phyloP scores from a whole-genome alignment of 2,888 invertebrate genomes.

The Cepaea hortensis region DNA sequence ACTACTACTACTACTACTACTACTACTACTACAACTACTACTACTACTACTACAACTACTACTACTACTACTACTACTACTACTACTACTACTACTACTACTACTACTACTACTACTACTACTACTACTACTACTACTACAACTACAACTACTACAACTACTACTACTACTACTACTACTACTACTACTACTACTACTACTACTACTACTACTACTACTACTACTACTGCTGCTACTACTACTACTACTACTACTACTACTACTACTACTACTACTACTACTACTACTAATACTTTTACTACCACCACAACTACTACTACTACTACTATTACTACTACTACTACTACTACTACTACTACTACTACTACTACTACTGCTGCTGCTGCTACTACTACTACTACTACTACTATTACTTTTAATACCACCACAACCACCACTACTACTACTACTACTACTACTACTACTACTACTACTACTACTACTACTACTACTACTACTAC shows the following conservation, averaged over 20 bases:
- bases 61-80: conserved; percentile 46
- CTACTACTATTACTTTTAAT: conserved; percentile 34
- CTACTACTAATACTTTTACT: conserved; percentile 45
- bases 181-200: conserved; percentile 42
- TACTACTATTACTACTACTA: conserved; percentile 40
- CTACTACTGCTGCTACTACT: conserved; percentile 43
- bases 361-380: conserved; percentile 45
- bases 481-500: neutral
- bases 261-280: conserved; percentile 28
- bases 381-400: conserved; percentile 38
- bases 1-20: conserved; percentile 44
- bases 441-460: no score
- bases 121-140: conserved; percentile 39
- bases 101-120: conserved; percentile 38
- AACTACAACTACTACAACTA: conserved; percentile 46
- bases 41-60: conserved; percentile 44
- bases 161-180: conserved; percentile 43
- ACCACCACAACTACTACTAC: conserved; percentile 43
- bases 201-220: conserved; percentile 44
- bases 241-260: conserved; percentile 44
- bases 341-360: conserved; percentile 44
- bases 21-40: conserved; percentile 41
- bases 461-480: no score
- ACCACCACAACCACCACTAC: conserved; percentile 17
- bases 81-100: conserved; percentile 20